These are phyloP conservation scores for Rhimphoctona megacephalus DNA, from an alignment of 2,888 invertebrate genomes.

Conservation along the genomic window DNA sequence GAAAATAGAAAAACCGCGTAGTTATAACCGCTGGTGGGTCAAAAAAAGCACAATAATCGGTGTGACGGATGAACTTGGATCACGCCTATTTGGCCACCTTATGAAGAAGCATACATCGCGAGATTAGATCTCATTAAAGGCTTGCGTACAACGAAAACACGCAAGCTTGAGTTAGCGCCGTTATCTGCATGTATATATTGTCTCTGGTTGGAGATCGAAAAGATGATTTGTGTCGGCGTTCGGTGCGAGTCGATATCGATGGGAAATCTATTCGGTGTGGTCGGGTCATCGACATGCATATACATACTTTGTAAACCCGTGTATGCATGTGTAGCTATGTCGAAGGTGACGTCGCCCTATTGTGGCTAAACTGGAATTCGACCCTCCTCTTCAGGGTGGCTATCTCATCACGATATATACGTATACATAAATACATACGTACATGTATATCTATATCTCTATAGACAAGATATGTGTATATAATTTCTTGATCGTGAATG, in stretches of 20 bases:
- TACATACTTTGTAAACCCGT: neutral
- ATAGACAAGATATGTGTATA: constrained; percentile 32
- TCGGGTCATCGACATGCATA: constrained; percentile 54
- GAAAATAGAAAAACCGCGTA: neutral
- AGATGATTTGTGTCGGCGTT: constrained; percentile 75
- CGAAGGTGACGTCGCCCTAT: constrained; percentile 73
- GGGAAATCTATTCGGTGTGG: constrained; percentile 74
- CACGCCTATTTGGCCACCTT: neutral
- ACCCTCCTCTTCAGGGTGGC: constrained; percentile 77
- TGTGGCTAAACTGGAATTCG: constrained; percentile 78
- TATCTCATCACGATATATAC: constrained; percentile 73
- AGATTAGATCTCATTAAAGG: constrained; percentile 66
- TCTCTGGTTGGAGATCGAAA: constrained; percentile 53
- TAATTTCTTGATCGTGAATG: constrained; percentile 71
- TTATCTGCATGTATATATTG: constrained; percentile 43
- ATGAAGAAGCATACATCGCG: constrained; percentile 34
- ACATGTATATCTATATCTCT: neutral
- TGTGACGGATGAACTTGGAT: constrained; percentile 3
- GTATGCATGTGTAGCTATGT: constrained; percentile 16
- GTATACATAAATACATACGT: neutral
- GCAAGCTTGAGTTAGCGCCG: constrained; percentile 35
- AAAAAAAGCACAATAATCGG: neutral
- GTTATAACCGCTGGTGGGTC: neutral
- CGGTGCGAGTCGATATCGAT: constrained; percentile 76
- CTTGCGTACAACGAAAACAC: constrained; percentile 62